A percentile compares a stretch with the other conserved stretches of the same genome.
phyloP scores from a whole-genome alignment of 2,888 invertebrate genomes.

The Platycheirus albimanus region DNA sequence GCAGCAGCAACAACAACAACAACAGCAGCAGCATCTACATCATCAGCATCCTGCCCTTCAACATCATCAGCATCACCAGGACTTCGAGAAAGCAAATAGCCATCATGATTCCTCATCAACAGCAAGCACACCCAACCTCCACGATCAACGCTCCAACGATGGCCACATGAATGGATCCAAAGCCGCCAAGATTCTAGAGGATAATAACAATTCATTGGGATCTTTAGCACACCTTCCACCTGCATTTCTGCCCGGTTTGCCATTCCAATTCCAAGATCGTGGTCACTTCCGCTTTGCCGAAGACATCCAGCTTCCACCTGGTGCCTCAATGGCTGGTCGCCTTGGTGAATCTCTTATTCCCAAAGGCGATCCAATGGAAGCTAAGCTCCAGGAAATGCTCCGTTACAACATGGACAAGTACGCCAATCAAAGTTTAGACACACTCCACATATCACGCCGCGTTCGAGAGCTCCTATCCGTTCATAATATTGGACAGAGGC shows the following conservation, averaged over 20 bases:
- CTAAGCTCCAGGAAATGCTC: slow-evolving; percentile 95
- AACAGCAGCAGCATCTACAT: slow-evolving; percentile 75
- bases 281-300: slow-evolving; percentile 93
- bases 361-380: slow-evolving; percentile 97
- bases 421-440: slow-evolving; percentile 96
- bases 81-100: slow-evolving; percentile 77
- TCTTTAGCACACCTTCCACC: slow-evolving; percentile 81
- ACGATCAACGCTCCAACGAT: slow-evolving; percentile 77
- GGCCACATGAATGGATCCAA: slow-evolving; percentile 78
- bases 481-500: slow-evolving; percentile 98
- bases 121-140: slow-evolving; percentile 83
- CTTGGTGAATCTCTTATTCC: slow-evolving; percentile 95
- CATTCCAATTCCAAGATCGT: slow-evolving; percentile 92
- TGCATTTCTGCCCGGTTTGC: slow-evolving; percentile 83
- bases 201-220: slow-evolving; percentile 79
- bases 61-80: slow-evolving; percentile 76
- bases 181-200: slow-evolving; percentile 77
- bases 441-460: slow-evolving; percentile 95
- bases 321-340: slow-evolving; percentile 91
- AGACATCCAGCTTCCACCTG: slow-evolving; percentile 89
- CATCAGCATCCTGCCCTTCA: slow-evolving; percentile 76
- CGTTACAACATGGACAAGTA: slow-evolving; percentile 98
- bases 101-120: slow-evolving; percentile 82
- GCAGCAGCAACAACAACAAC: slow-evolving; percentile 75
- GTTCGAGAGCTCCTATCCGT: slow-evolving; percentile 97